A percentile compares a stretch with the other conserved stretches of the same genome.
Conservation (phyloP, 1,140 invertebrate species). For the Plutomurus gul region DNA sequence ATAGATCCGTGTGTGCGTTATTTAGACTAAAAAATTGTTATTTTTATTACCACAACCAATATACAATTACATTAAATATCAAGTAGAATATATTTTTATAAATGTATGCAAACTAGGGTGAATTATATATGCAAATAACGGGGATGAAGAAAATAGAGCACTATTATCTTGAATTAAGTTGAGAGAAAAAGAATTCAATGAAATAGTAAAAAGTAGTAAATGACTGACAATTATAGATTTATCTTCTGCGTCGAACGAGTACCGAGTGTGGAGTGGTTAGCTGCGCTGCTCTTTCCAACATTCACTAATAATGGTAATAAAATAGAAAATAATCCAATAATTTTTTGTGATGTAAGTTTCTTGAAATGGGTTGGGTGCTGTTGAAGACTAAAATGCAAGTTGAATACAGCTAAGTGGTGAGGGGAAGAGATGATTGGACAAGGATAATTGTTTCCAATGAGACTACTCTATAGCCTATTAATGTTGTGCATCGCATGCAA, state of each 20-base stretch:
- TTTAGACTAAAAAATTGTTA: too few species aligned
- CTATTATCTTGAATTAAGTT: background rate
- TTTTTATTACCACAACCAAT: too few species aligned
- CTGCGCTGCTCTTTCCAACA: background rate
- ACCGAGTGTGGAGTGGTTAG: background rate
- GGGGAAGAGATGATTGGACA: conserved; percentile 1
- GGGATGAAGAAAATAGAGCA: too few species aligned
- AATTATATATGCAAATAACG: too few species aligned
- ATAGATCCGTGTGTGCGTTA: too few species aligned
- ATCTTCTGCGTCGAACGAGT: background rate
- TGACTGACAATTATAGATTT: background rate
- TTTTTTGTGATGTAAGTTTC: background rate
- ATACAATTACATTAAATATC: too few species aligned
- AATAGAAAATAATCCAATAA: background rate
- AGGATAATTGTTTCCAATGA: background rate
- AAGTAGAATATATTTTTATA: too few species aligned
- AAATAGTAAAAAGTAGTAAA: background rate
- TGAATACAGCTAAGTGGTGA: background rate
- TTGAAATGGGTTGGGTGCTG: background rate
- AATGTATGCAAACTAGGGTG: too few species aligned
- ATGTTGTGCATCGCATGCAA: background rate
- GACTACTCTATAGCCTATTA: background rate
- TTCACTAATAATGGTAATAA: background rate
- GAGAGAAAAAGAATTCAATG: background rate
- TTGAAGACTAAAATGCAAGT: background rate